Percentiles rank a stretch among this genome's conserved stretches.
These are phyloP conservation scores for Melanerpes aurifrons DNA, from an alignment of 2,113 vertebrate species.

Conservation along the genomic window DNA sequence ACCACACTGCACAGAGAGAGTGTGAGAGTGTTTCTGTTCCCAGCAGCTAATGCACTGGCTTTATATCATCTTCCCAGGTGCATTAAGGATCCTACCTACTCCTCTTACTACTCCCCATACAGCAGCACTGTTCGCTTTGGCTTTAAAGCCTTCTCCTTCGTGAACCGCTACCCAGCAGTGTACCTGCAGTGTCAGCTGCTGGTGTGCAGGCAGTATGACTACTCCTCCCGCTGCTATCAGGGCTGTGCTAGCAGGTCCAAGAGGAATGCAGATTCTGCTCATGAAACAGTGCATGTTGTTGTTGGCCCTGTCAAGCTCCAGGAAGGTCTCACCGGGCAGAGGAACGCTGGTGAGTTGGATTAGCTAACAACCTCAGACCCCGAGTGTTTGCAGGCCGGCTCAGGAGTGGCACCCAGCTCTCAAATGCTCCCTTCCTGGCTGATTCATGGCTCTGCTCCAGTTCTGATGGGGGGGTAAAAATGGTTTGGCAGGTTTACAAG, in stretches of 20 bases:
- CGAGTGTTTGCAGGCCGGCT: too few relatives aligned
- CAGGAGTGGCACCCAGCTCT: not conserved
- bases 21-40: not conserved
- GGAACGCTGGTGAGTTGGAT: not conserved
- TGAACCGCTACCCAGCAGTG: slow-evolving; percentile 69
- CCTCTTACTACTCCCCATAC: not conserved
- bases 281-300: slow-evolving; percentile 39
- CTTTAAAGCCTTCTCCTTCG: slow-evolving; percentile 83
- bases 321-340: not conserved
- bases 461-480: not conserved
- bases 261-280: slow-evolving; percentile 62
- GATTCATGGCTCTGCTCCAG: not conserved
- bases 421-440: not conserved
- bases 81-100: slow-evolving; percentile 73
- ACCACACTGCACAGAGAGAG: not conserved
- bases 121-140: slow-evolving; percentile 70
- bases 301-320: slow-evolving; percentile 41
- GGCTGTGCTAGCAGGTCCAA: slow-evolving; percentile 72
- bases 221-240: slow-evolving; percentile 79
- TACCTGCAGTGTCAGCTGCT: slow-evolving; percentile 84
- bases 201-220: slow-evolving; percentile 75
- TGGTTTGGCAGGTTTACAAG: not conserved
- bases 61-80: slow-evolving; percentile 76
- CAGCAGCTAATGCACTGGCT: not conserved
- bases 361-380: not conserved